These are phyloP conservation scores for Dermochelys coriacea DNA, from an alignment of 2,797 vertebrate species.

Conservation along the genomic window DNA sequence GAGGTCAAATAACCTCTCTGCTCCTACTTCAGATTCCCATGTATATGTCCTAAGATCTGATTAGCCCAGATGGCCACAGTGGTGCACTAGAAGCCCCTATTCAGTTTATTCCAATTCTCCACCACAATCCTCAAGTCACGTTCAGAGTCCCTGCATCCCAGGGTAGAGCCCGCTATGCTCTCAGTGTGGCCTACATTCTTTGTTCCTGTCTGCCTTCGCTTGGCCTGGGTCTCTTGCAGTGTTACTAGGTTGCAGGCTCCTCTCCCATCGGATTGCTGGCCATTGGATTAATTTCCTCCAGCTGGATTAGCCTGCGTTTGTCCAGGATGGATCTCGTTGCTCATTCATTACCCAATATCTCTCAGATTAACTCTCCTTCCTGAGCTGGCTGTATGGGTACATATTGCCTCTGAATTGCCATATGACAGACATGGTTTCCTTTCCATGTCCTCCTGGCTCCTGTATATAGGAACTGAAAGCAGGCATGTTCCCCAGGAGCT, in stretches of 20 bases:
- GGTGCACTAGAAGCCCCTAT: no score
- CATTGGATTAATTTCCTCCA: neutral
- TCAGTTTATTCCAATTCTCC: no score
- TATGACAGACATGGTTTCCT: neutral
- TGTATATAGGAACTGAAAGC: neutral
- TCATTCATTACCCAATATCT: accelerated
- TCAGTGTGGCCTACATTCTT: no score
- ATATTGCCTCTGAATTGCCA: neutral
- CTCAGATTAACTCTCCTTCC: neutral
- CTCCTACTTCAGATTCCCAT: no score
- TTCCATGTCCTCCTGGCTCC: neutral
- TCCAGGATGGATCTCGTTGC: neutral
- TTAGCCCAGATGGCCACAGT: no score
- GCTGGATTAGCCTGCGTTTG: neutral
- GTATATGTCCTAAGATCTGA: no score
- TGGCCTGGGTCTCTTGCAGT: neutral
- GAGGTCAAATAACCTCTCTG: no score
- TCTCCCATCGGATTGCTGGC: no score
- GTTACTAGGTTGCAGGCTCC: neutral
- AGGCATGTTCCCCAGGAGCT: neutral
- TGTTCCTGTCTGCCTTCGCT: neutral
- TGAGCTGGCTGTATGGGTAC: neutral
- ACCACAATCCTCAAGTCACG: no score
- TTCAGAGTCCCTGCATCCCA: no score
- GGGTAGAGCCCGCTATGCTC: no score